Conservation (phyloP, 2,888 invertebrate species). For the Portevinia maculata region DNA sequence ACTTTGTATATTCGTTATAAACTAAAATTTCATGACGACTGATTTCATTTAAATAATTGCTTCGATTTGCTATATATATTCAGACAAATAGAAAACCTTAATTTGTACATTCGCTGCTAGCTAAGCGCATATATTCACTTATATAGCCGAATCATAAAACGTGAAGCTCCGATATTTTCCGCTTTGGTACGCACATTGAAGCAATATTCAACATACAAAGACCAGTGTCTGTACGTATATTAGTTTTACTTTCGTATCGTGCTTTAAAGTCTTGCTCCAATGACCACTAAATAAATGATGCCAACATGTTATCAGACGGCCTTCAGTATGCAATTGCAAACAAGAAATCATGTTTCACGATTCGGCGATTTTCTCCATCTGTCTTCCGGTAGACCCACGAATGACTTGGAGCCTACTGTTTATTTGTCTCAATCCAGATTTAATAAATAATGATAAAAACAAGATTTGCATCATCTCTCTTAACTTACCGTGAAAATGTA, state of each 20-base stretch:
- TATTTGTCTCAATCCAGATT: neutral
- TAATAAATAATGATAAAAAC: neutral
- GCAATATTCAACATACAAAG: neutral
- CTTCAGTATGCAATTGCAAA: neutral
- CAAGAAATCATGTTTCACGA: constrained; percentile 4
- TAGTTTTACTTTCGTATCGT: neutral
- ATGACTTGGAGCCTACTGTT: neutral
- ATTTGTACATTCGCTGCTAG: no score
- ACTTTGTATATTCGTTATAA: no score
- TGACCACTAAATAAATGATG: neutral
- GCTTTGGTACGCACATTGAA: neutral
- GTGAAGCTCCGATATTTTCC: neutral
- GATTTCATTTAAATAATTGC: no score
- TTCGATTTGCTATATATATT: no score
- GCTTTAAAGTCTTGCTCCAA: neutral
- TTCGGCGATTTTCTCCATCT: neutral
- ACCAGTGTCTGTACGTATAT: neutral
- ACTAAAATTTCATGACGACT: no score
- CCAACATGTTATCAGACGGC: neutral
- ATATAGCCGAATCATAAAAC: neutral
- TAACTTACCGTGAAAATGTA: constrained; percentile 79
- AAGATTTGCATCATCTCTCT: neutral
- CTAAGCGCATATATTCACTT: no score
- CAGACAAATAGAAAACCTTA: no score
- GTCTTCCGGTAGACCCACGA: neutral